Evolutionary conservation across 2,113 vertebrate genomes (phyloP).

Genomic region (Nannobrachium achirus): DNA sequence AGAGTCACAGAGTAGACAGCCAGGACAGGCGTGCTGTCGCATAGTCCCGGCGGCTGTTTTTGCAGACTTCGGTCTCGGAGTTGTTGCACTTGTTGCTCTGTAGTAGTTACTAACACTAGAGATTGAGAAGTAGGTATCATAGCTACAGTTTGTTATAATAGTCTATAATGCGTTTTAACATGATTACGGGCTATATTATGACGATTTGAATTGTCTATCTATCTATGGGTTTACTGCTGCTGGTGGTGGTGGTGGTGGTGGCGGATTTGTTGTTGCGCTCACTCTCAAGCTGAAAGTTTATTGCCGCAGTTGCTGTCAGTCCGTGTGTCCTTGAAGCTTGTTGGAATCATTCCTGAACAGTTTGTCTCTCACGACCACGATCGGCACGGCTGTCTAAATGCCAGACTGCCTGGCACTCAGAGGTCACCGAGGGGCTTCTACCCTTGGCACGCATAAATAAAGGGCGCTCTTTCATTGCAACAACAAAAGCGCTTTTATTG

Average conservation of each 20-base stretch:
- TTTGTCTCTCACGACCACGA: constrained; percentile 3
- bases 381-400: constrained; percentile 37
- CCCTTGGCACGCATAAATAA: constrained; percentile 67
- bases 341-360: constrained; percentile 10
- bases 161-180: no score
- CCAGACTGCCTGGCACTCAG: constrained; percentile 40
- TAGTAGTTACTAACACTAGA: neutral
- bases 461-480: constrained; percentile 51
- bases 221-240: constrained; percentile 8
- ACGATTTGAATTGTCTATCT: no score
- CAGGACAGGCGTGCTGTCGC: constrained; percentile 36
- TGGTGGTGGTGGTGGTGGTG: neutral
- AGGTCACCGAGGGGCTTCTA: constrained; percentile 63
- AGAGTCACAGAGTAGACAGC: no score
- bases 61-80: constrained; percentile 34
- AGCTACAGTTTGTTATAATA: no score
- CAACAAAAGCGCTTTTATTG: constrained; percentile 64
- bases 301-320: constrained; percentile 14
- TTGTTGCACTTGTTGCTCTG: constrained; percentile 71
- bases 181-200: no score
- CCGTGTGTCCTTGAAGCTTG: constrained; percentile 12
- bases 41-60: neutral
- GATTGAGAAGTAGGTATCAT: no score
- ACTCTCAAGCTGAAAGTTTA: neutral
- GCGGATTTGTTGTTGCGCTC: neutral